These are phyloP conservation scores for Teleogryllus oceanicus DNA, from an alignment of 2,888 invertebrate species.

Conservation along the genomic window DNA sequence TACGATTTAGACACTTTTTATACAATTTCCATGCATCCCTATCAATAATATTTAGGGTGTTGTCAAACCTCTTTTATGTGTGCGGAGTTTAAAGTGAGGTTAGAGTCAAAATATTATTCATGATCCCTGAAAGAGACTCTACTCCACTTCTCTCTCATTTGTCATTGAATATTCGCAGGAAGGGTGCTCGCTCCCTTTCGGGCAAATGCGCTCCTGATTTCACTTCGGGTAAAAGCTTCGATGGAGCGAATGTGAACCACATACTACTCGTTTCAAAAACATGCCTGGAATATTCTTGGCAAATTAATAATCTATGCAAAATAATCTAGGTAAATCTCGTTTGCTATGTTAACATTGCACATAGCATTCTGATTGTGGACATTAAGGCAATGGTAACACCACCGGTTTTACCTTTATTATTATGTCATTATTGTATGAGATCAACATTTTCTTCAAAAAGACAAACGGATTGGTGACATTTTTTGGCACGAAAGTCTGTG, in stretches of 20 bases:
- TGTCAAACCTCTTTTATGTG: conserved; percentile 32
- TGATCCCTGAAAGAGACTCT: conserved; percentile 36
- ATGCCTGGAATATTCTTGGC: background rate
- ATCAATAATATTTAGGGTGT: conserved; percentile 21
- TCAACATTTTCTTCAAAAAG: too few relatives aligned
- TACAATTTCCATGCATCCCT: too few relatives aligned
- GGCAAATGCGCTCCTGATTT: conserved; percentile 32
- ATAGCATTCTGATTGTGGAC: too few relatives aligned
- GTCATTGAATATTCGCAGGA: conserved; percentile 32
- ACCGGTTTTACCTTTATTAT: too few relatives aligned
- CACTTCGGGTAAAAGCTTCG: conserved; percentile 30
- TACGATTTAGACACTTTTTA: too few relatives aligned
- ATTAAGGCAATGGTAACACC: too few relatives aligned
- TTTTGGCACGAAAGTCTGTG: too few relatives aligned
- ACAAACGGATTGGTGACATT: too few relatives aligned
- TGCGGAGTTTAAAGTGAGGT: conserved; percentile 34
- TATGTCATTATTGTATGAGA: too few relatives aligned
- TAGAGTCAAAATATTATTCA: conserved; percentile 37
- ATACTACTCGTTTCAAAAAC: conserved; percentile 21
- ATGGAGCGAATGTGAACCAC: conserved; percentile 24
- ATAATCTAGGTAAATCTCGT: too few relatives aligned
- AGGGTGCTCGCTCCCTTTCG: conserved; percentile 22
- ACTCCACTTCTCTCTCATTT: conserved; percentile 24
- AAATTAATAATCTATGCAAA: too few relatives aligned
- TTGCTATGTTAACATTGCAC: too few relatives aligned